Evolutionary conservation across 2,113 vertebrate genomes (phyloP).

Genomic region (Lethenteron reissneri): DNA sequence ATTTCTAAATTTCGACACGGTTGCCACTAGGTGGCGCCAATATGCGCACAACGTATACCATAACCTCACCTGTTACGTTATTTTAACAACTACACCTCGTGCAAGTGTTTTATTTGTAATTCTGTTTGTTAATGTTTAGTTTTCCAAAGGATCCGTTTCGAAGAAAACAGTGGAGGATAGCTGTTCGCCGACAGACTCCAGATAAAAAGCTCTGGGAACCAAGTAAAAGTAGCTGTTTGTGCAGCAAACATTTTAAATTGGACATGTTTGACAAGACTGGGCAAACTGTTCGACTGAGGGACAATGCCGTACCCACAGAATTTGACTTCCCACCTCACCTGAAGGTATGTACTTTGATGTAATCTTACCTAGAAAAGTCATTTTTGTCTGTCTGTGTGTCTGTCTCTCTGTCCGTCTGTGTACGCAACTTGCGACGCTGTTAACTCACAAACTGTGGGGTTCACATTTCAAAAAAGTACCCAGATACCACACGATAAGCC

Average conservation of each 20-base stretch:
- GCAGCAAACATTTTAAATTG: conserved; percentile 10
- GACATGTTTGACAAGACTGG: conserved; percentile 11
- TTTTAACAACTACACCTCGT: not conserved
- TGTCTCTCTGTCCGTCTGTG: no score
- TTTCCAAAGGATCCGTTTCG: conserved; percentile 9
- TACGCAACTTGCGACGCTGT: no score
- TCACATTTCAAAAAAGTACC: no score
- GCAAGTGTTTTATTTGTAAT: not conserved
- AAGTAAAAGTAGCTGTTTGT: conserved; percentile 8
- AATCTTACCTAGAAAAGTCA: no score
- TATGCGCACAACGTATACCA: no score
- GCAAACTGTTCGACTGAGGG: conserved; percentile 10
- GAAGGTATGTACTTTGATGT: no score
- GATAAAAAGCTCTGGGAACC: conserved; percentile 9
- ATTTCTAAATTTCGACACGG: no score
- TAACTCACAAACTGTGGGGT: no score
- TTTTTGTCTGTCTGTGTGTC: no score
- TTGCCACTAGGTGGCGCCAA: no score
- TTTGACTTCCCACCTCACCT: conserved; percentile 4
- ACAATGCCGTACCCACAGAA: conserved; percentile 3
- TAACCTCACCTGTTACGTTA: not conserved
- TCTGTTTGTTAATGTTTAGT: not conserved
- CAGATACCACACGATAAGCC: no score
- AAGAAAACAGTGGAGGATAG: conserved; percentile 7
- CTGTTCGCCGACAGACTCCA: conserved; percentile 7